Conservation (phyloP, 2,888 invertebrate genomes). For the Apotomis capreana region DNA sequence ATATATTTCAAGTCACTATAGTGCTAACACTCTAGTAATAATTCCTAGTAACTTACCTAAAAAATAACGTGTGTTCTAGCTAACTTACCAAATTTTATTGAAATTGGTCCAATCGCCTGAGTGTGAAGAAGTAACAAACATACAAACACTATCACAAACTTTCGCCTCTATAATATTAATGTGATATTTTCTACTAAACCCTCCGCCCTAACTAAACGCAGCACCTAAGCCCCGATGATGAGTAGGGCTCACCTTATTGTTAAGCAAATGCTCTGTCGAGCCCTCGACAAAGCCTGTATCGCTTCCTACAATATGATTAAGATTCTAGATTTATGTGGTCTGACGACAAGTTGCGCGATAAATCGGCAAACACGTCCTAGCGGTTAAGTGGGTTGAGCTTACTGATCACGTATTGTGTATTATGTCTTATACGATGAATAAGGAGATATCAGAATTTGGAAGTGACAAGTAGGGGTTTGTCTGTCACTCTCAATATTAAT, state of each 20-base stretch:
- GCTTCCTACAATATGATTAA: constrained; percentile 43
- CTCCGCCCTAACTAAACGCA: constrained; percentile 48
- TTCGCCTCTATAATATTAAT: no score
- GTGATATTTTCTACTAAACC: not conserved
- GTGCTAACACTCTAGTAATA: no score
- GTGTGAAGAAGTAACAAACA: no score
- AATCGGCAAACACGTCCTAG: constrained; percentile 36
- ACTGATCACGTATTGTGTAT: not conserved
- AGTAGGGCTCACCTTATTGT: constrained; percentile 63
- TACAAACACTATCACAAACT: no score
- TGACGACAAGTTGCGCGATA: constrained; percentile 37
- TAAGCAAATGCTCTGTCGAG: constrained; percentile 57
- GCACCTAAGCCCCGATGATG: constrained; percentile 57
- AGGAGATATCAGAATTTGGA: no score
- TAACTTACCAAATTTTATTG: no score
- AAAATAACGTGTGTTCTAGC: no score
- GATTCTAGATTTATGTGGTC: constrained; percentile 36
- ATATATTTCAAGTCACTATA: no score
- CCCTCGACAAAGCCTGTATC: constrained; percentile 19
- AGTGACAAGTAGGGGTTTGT: no score
- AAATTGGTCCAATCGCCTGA: no score
- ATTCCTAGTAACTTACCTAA: no score
- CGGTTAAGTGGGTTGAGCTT: constrained; percentile 22
- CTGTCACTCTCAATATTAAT: no score
- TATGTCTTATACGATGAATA: not conserved